Evolutionary conservation across 2,797 vertebrate species (phyloP).

Genomic region (Eupleurogrammus muticus): DNA sequence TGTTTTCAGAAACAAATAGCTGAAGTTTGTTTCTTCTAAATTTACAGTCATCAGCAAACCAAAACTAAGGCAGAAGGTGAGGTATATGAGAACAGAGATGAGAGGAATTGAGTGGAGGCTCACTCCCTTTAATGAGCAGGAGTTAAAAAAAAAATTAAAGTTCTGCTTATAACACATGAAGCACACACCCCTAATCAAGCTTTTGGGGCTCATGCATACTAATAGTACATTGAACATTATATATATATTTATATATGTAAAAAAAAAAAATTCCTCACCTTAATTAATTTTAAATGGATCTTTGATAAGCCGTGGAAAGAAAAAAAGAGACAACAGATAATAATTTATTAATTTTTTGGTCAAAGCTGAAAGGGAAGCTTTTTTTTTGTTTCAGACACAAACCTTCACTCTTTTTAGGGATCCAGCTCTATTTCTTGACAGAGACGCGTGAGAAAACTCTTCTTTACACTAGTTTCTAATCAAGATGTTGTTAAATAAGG

Average conservation of each 20-base stretch:
- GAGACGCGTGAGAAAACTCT: slow-evolving; percentile 24
- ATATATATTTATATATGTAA: too few species aligned
- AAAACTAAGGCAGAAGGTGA: slow-evolving; percentile 88
- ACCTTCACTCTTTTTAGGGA: slow-evolving; percentile 44
- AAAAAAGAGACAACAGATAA: slow-evolving; percentile 40
- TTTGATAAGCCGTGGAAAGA: slow-evolving; percentile 42
- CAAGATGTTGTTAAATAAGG: slow-evolving; percentile 53
- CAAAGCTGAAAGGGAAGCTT: slow-evolving; percentile 72
- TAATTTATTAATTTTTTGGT: slow-evolving; percentile 63
- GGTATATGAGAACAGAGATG: slow-evolving; percentile 86
- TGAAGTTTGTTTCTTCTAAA: slow-evolving; percentile 83
- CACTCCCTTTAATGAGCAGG: slow-evolving; percentile 74
- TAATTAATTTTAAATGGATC: slow-evolving; percentile 55
- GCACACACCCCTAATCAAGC: slow-evolving; percentile 51
- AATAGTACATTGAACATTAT: slow-evolving; percentile 42
- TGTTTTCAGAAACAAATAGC: slow-evolving; percentile 85
- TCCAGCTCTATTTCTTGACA: slow-evolving; percentile 39
- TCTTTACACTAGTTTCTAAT: slow-evolving; percentile 29
- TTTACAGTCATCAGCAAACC: slow-evolving; percentile 87
- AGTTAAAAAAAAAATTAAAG: slow-evolving; percentile 60
- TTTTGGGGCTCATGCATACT: slow-evolving; percentile 58
- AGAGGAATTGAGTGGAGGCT: slow-evolving; percentile 75
- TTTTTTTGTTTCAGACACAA: slow-evolving; percentile 54
- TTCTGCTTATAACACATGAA: slow-evolving; percentile 37
- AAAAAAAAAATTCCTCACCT: slow-evolving; percentile 63